Conservation (phyloP, 2,888 invertebrate species). For the Campoplex nolae region DNA sequence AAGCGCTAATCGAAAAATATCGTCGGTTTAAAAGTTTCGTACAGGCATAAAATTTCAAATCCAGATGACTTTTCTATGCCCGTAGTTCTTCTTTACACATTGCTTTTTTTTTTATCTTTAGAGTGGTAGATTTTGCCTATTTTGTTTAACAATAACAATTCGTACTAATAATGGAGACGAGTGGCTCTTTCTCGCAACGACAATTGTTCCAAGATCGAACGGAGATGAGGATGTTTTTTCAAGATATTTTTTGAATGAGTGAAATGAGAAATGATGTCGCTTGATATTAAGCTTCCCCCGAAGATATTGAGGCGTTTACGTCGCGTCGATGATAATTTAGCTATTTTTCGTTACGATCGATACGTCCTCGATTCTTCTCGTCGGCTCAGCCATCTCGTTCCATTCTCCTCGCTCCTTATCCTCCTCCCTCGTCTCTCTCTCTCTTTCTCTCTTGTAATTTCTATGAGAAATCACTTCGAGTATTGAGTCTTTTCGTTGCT, state of each 20-base stretch:
- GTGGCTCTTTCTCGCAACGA: conserved; percentile 39
- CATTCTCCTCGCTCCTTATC: background rate
- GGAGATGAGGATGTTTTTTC: conserved; percentile 11
- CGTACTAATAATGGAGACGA: conserved; percentile 75
- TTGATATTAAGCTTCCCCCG: conserved; percentile 6
- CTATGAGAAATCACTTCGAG: conserved; percentile 15
- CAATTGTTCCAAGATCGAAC: background rate
- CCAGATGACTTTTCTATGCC: background rate
- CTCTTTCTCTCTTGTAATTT: background rate
- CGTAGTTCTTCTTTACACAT: background rate
- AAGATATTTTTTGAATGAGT: background rate
- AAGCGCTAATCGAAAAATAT: conserved; percentile 38
- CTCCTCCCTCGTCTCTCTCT: background rate
- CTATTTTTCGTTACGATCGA: conserved; percentile 71
- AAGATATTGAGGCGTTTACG: background rate
- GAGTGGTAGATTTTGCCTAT: conserved; percentile 60
- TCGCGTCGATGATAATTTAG: conserved; percentile 77
- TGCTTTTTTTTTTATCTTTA: conserved; percentile 2
- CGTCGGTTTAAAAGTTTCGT: background rate
- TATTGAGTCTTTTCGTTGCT: background rate
- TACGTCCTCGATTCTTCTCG: conserved; percentile 36
- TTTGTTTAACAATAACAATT: conserved; percentile 81
- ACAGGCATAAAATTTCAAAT: background rate
- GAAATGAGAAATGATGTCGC: background rate
- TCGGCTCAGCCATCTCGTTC: conserved; percentile 29